These are phyloP conservation scores for Dipodomys merriami DNA, from an alignment of 2,113 vertebrate genomes.

Conservation along the genomic window DNA sequence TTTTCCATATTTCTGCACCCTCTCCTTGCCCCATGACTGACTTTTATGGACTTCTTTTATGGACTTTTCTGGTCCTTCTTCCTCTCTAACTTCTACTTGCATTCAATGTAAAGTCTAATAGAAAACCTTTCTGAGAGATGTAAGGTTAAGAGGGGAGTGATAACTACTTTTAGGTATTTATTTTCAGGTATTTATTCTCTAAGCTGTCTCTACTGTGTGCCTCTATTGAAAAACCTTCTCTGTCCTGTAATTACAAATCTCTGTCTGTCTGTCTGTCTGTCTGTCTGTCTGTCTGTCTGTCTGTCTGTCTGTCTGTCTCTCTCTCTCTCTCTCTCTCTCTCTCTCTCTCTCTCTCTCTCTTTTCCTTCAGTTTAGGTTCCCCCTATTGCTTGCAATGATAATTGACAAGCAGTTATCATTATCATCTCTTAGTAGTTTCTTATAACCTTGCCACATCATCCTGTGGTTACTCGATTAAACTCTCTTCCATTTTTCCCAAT, in stretches of 20 bases:
- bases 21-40: neutral
- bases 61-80: neutral
- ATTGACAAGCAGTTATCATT: no score
- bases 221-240: neutral
- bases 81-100: neutral
- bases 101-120: neutral
- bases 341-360: neutral
- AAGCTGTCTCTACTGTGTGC: neutral
- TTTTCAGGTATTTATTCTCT: neutral
- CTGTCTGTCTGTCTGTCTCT: no score
- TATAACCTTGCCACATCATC: neutral
- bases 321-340: neutral
- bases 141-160: neutral
- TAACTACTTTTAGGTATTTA: neutral
- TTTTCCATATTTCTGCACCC: neutral
- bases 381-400: neutral
- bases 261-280: no score
- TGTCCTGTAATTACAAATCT: neutral
- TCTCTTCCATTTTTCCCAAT: neutral
- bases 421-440: conserved; percentile 9
- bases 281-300: no score
- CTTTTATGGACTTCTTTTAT: neutral
- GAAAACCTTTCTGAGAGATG: neutral
- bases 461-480: neutral
- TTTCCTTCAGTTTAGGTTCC: neutral